phyloP scores from a whole-genome alignment of 1,140 invertebrate species.

The Leptestheria dahalacensis region DNA sequence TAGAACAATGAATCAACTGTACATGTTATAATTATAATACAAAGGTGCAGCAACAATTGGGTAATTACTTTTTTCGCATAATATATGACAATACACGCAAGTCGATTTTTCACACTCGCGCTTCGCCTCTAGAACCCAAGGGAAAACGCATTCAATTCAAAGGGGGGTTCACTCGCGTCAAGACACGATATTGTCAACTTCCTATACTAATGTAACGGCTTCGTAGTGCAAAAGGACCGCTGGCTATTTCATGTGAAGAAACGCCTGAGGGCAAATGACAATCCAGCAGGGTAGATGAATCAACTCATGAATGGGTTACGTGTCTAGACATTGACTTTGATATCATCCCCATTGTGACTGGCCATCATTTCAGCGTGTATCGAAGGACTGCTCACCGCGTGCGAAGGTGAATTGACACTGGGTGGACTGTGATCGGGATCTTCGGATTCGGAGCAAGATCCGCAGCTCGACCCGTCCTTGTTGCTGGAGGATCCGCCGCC shows the following conservation, averaged over 20 bases:
- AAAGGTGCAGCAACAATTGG: background rate
- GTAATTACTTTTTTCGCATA: background rate
- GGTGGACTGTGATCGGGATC: background rate
- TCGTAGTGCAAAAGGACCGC: too few relatives aligned
- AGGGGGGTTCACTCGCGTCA: too few relatives aligned
- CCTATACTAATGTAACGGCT: too few relatives aligned
- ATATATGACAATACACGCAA: background rate
- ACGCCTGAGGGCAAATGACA: too few relatives aligned
- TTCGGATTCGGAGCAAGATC: background rate
- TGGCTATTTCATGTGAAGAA: too few relatives aligned
- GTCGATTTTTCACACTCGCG: background rate
- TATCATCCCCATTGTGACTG: background rate
- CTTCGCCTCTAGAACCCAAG: too few relatives aligned
- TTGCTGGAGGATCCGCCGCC: slow-evolving; percentile 41
- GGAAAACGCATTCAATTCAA: background rate
- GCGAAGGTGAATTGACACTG: background rate
- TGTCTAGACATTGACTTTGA: background rate
- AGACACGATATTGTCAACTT: too few relatives aligned
- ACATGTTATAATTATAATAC: background rate
- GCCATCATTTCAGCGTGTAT: background rate
- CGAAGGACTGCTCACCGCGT: background rate
- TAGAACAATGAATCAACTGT: background rate
- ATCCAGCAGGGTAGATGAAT: too few relatives aligned
- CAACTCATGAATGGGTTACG: too few relatives aligned
- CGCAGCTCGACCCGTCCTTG: slow-evolving; percentile 35